Percentiles rank a stretch among this genome's conserved stretches.
Conservation (phyloP, 2,113 vertebrate species). For the Fregata magnificens region DNA sequence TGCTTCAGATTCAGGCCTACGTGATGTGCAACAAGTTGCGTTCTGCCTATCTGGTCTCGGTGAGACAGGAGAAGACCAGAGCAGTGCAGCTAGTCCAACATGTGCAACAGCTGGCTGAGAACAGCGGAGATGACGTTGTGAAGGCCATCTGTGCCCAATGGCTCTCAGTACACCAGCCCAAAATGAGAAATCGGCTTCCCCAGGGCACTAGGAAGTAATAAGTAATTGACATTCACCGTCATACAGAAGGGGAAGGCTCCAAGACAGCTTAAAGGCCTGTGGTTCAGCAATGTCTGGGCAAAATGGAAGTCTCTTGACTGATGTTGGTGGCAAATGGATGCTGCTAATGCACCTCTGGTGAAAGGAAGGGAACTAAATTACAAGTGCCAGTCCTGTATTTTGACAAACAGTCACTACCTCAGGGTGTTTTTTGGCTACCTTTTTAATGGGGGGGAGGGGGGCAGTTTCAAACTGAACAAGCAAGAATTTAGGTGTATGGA, state of each 20-base stretch:
- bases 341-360: neutral
- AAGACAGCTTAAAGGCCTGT: neutral
- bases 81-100: conserved; percentile 87
- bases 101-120: conserved; percentile 81
- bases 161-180: conserved; percentile 85
- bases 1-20: conserved; percentile 88
- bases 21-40: conserved; percentile 89
- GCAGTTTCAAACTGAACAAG: neutral
- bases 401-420: conserved; percentile 73
- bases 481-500: neutral
- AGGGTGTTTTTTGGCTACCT: conserved; percentile 26
- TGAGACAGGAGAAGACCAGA: conserved; percentile 84
- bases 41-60: conserved; percentile 90
- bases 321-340: neutral
- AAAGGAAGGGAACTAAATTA: conserved; percentile 47
- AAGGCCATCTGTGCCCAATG: conserved; percentile 92
- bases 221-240: neutral
- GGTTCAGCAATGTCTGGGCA: neutral
- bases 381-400: conserved; percentile 74
- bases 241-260: neutral
- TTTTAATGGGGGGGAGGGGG: neutral
- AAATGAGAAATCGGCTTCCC: conserved; percentile 33
- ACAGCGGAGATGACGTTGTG: conserved; percentile 83
- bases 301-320: neutral
- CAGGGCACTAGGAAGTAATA: conserved; percentile 66